Conservation (phyloP, 2,888 invertebrate species). For the Gasteruption jaculator region DNA sequence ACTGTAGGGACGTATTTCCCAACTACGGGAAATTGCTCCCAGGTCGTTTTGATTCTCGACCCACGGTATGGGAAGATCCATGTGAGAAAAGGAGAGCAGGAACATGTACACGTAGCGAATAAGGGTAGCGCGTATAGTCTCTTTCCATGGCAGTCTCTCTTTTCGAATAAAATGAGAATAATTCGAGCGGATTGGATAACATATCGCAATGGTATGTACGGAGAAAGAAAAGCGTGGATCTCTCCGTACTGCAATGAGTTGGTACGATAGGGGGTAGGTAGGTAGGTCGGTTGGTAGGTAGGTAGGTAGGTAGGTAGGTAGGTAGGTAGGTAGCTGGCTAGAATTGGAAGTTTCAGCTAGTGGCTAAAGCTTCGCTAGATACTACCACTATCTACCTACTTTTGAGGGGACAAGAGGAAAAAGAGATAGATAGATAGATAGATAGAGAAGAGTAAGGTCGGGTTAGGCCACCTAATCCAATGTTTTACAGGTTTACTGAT, state of each 20-base stretch:
- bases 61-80: no score
- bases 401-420: not conserved
- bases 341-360: no score
- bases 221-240: slow-evolving; percentile 21
- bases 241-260: slow-evolving; percentile 10
- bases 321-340: not conserved
- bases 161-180: slow-evolving; percentile 25
- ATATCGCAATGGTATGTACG: slow-evolving; percentile 26
- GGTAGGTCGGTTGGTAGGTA: not conserved
- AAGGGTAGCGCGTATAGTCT: no score
- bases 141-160: no score
- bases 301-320: slow-evolving; percentile 3
- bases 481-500: slow-evolving; percentile 45
- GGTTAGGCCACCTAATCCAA: slow-evolving; percentile 40
- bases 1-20: no score
- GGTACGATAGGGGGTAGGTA: slow-evolving; percentile 2
- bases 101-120: no score
- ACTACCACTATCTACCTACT: not conserved
- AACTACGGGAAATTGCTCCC: no score
- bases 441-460: slow-evolving; percentile 27
- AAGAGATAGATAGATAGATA: not conserved
- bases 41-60: no score
- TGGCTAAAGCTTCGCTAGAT: no score
- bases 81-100: no score
- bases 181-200: slow-evolving; percentile 30